These are phyloP conservation scores for Ashinkailepas kermadecensis DNA, from an alignment of 2,888 invertebrate species.

Conservation along the genomic window DNA sequence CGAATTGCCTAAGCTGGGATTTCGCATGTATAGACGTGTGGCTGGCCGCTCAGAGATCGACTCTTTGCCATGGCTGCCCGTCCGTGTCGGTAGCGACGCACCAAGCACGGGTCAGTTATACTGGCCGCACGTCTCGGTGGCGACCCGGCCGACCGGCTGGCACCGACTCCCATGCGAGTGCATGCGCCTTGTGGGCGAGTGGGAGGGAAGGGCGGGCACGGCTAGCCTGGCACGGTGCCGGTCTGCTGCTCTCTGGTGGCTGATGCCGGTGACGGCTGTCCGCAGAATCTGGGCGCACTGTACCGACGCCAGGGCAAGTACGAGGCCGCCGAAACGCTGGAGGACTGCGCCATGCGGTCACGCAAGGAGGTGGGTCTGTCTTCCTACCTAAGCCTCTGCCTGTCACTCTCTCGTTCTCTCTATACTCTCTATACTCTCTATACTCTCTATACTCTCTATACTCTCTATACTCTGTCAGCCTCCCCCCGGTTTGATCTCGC, in stretches of 20 bases:
- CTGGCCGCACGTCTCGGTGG: no score
- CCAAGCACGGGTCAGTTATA: no score
- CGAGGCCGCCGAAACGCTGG: conserved; percentile 96
- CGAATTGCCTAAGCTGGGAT: no score
- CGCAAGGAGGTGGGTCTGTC: conserved; percentile 70
- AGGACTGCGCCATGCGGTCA: conserved; percentile 94
- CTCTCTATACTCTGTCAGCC: neutral
- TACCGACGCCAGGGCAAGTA: conserved; percentile 98
- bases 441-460: no score
- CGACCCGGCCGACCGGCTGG: no score
- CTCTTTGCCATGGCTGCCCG: no score
- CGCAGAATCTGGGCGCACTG: conserved; percentile 82
- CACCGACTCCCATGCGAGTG: no score
- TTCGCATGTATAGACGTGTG: no score
- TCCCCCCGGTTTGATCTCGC: neutral
- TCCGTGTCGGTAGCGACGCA: no score
- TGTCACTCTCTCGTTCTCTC: neutral
- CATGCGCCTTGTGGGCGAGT: no score
- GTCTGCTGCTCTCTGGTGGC: neutral
- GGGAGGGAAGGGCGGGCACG: neutral
- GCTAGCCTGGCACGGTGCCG: neutral
- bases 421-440: neutral
- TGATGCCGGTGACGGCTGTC: neutral
- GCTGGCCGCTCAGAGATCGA: no score
- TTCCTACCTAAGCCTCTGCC: neutral